phyloP scores from a whole-genome alignment of 1,140 invertebrate species.

The Hyles vespertilio region DNA sequence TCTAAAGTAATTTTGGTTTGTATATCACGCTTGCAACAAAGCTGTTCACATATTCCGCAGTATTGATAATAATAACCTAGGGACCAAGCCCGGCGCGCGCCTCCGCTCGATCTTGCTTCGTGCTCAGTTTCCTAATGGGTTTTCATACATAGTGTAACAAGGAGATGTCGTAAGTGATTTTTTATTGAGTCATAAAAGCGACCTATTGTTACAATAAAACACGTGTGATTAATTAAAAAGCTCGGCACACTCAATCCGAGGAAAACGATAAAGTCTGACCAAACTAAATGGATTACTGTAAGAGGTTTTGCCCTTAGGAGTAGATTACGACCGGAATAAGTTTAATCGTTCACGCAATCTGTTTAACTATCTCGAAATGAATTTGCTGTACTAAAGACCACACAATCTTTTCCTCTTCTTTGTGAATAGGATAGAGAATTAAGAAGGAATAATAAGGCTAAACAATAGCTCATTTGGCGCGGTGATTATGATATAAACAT shows the following conservation, averaged over 20 bases:
- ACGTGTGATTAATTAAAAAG: neutral
- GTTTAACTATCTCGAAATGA: too few species aligned
- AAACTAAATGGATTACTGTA: neutral
- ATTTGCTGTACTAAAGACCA: too few species aligned
- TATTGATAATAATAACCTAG: constrained; percentile 17
- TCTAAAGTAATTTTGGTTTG: too few species aligned
- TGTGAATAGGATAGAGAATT: too few species aligned
- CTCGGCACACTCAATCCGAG: neutral
- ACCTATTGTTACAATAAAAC: neutral
- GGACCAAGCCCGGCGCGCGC: constrained; percentile 3
- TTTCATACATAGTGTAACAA: constrained; percentile 18
- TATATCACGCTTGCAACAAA: constrained; percentile 1
- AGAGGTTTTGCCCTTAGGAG: neutral
- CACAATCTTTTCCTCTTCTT: too few species aligned
- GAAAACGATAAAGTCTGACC: neutral
- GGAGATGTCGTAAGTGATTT: constrained; percentile 13
- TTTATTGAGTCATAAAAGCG: constrained; percentile 5
- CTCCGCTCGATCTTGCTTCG: constrained; percentile 14
- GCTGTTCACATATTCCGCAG: constrained; percentile 8
- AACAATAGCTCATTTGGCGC: too few species aligned
- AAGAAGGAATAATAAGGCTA: too few species aligned
- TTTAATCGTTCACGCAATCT: neutral
- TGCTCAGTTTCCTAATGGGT: constrained; percentile 13
- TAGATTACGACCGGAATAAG: neutral
- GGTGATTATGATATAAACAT: too few species aligned